A percentile compares a stretch with the other conserved stretches of the same genome.
Conservation (phyloP, 1,140 invertebrate species). For the Drosophila pectinifera region DNA sequence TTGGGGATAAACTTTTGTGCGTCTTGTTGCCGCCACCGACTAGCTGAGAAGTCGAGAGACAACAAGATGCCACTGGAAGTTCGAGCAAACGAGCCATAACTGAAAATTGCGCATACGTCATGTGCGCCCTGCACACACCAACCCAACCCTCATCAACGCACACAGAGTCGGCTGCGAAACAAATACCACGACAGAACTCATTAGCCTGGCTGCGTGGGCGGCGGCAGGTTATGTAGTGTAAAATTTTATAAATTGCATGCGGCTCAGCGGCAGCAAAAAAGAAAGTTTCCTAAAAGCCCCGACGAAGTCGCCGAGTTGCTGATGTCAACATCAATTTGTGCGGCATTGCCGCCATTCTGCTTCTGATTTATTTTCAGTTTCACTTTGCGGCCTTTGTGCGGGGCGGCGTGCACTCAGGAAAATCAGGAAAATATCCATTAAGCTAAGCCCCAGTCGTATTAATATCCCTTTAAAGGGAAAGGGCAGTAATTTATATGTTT, state of each 20-base stretch:
- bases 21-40: slow-evolving; percentile 36
- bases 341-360: slow-evolving; percentile 54
- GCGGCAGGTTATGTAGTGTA: slow-evolving; percentile 64
- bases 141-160: slow-evolving; percentile 9
- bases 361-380: slow-evolving; percentile 65
- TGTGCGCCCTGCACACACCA: slow-evolving; percentile 45
- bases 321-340: slow-evolving; percentile 59
- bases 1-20: slow-evolving; percentile 50
- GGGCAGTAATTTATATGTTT: background rate
- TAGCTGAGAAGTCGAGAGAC: slow-evolving; percentile 48
- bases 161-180: slow-evolving; percentile 27
- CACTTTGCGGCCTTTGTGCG: slow-evolving; percentile 52
- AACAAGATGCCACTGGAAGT: slow-evolving; percentile 50
- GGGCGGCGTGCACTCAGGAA: slow-evolving; percentile 4
- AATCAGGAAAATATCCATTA: background rate
- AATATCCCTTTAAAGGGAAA: background rate
- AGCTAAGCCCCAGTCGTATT: too few species aligned
- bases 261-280: slow-evolving; percentile 18
- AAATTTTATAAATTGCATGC: slow-evolving; percentile 74
- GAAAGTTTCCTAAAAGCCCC: slow-evolving; percentile 55
- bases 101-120: slow-evolving; percentile 78
- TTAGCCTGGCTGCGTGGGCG: slow-evolving; percentile 36
- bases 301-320: slow-evolving; percentile 39
- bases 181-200: slow-evolving; percentile 61
- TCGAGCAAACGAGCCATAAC: slow-evolving; percentile 69